Evolutionary conservation across 64 coral and sea anemone species (phyloP).

Genomic region (Porites lutea): DNA sequence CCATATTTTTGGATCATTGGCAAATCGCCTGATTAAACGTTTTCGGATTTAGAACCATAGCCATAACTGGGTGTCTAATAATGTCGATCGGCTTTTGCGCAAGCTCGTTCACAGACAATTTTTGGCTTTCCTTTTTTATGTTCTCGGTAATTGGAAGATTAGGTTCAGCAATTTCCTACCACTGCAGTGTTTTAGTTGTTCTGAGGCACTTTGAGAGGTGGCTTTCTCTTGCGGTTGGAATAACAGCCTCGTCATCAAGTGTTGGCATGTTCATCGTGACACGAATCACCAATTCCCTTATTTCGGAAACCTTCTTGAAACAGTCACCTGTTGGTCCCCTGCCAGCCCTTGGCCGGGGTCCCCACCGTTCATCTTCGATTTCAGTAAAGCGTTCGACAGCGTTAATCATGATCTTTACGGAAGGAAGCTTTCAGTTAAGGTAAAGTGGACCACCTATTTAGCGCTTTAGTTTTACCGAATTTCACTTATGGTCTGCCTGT

Average conservation of each 20-base stretch:
- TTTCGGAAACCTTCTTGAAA: no score
- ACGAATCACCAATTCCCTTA: background rate
- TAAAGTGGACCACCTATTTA: no score
- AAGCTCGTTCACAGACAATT: background rate
- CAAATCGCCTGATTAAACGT: background rate
- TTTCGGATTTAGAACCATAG: background rate
- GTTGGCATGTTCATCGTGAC: constrained; percentile 10
- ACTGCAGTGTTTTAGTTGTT: background rate
- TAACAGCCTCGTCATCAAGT: background rate
- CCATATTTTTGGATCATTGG: background rate
- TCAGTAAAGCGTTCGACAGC: no score
- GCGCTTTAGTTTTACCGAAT: no score
- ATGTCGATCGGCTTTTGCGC: background rate
- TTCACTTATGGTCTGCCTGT: no score
- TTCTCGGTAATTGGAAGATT: background rate
- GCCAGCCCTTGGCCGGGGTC: no score
- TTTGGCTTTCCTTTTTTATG: background rate
- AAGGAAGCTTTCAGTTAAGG: no score
- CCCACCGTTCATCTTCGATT: no score
- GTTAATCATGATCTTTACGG: no score
- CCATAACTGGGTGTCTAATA: background rate
- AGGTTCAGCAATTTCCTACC: background rate
- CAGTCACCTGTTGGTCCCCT: no score
- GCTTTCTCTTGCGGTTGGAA: background rate
- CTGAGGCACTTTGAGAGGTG: background rate